These are phyloP conservation scores for Cardiocondyla obscurior DNA, from an alignment of 1,140 invertebrate species.

Conservation along the genomic window DNA sequence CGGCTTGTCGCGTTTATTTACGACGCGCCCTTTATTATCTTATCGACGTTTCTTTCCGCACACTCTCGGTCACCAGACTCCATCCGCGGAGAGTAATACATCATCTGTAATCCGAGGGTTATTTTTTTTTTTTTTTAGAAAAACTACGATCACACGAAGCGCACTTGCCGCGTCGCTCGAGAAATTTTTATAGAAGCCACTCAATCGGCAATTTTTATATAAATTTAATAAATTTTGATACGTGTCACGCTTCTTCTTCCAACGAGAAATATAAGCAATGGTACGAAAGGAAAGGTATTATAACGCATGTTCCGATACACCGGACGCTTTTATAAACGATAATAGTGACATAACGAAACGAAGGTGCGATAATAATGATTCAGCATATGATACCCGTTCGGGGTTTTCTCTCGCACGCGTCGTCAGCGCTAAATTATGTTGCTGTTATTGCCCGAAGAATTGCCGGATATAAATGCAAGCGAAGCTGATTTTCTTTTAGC, in stretches of 20 bases:
- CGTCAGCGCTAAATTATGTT: neutral
- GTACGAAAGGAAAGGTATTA: neutral
- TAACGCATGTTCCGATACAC: neutral
- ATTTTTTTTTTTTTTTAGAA: too few relatives aligned
- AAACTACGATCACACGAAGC: neutral
- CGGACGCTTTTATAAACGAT: constrained; percentile 32
- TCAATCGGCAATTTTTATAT: neutral
- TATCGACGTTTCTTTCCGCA: constrained; percentile 40
- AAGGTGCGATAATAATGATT: constrained; percentile 52
- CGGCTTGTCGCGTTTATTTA: constrained; percentile 48
- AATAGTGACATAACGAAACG: constrained; percentile 54
- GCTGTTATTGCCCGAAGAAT: too few relatives aligned
- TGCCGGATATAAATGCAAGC: neutral
- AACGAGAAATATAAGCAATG: neutral
- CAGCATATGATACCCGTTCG: constrained; percentile 18
- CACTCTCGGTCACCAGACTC: neutral
- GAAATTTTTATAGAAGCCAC: neutral
- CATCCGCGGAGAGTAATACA: constrained; percentile 13
- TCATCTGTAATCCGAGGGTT: neutral
- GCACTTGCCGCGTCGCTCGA: neutral
- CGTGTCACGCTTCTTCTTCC: neutral
- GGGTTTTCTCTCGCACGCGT: constrained; percentile 9
- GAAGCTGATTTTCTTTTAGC: neutral
- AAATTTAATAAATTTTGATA: neutral
- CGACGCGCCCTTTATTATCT: constrained; percentile 57